Conservation (phyloP, 2,888 invertebrate species). For the Trachelus tabidus region DNA sequence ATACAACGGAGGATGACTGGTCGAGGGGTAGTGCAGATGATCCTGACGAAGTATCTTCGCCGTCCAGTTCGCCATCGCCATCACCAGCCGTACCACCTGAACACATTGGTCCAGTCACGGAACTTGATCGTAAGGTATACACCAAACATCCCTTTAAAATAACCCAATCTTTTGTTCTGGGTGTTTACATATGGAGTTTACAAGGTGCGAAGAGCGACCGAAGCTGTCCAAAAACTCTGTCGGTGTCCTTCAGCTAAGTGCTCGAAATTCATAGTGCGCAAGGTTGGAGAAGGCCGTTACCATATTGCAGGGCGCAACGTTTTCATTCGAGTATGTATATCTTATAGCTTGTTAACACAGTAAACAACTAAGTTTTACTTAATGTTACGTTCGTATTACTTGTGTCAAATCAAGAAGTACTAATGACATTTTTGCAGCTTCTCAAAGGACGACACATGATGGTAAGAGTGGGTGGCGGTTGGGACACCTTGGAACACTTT, state of each 20-base stretch:
- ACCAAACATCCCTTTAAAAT: background rate
- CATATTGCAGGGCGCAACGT: conserved; percentile 88
- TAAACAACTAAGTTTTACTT: too few relatives aligned
- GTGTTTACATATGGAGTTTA: too few relatives aligned
- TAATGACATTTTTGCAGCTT: conserved; percentile 70
- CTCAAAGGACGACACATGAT: conserved; percentile 94
- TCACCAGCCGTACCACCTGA: conserved; percentile 60
- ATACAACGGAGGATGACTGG: conserved; percentile 79
- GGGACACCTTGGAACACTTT: conserved; percentile 95
- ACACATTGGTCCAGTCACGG: conserved; percentile 65
- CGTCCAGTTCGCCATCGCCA: conserved; percentile 48
- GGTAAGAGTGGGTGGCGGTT: conserved; percentile 94
- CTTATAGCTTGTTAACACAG: too few relatives aligned
- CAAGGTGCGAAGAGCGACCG: conserved; percentile 67
- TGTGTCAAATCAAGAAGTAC: too few relatives aligned
- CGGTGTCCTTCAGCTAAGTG: conserved; percentile 78
- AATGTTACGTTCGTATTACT: too few relatives aligned
- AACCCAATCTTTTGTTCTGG: too few relatives aligned
- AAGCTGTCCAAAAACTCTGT: conserved; percentile 80
- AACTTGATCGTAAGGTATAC: conserved; percentile 74
- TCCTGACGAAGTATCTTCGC: conserved; percentile 70
- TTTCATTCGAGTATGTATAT: conserved; percentile 81
- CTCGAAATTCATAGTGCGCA: conserved; percentile 79
- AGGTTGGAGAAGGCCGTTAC: conserved; percentile 88
- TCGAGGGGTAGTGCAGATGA: conserved; percentile 78